Conservation (phyloP, 2,797 vertebrate species). For the Percopsis omiscomaycus region DNA sequence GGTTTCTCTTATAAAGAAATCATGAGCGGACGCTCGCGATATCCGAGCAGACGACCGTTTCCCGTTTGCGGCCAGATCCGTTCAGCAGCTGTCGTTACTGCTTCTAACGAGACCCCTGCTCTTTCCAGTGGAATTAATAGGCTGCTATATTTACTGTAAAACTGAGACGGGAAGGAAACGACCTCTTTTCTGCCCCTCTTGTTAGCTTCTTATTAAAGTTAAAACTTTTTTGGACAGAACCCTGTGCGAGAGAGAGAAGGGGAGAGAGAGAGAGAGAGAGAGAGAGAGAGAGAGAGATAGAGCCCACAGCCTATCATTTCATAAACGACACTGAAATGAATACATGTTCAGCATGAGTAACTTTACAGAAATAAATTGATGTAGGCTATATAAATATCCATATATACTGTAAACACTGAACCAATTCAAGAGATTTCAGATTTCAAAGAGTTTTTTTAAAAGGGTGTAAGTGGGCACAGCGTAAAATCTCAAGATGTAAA, state of each 20-base stretch:
- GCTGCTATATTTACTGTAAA: constrained; percentile 45
- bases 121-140: constrained; percentile 38
- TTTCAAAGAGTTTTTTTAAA: too few relatives aligned
- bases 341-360: too few relatives aligned
- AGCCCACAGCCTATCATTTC: too few relatives aligned
- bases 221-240: constrained; percentile 35
- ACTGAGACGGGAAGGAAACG: constrained; percentile 18
- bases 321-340: too few relatives aligned
- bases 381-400: too few relatives aligned
- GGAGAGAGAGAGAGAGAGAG: too few relatives aligned
- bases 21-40: constrained; percentile 38
- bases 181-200: constrained; percentile 1
- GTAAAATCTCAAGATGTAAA: too few relatives aligned
- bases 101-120: constrained; percentile 42
- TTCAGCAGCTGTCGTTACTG: constrained; percentile 36
- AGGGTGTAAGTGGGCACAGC: too few relatives aligned
- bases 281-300: too few relatives aligned
- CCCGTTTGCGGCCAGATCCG: constrained; percentile 36
- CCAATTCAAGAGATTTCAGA: too few relatives aligned
- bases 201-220: constrained; percentile 39
- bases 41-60: constrained; percentile 42
- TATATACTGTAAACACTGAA: too few relatives aligned
- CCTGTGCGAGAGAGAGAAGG: not conserved
- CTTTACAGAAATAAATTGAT: too few relatives aligned
- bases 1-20: constrained; percentile 54